Evolutionary conservation across 2,797 vertebrate species (phyloP), one percentile per base, ranked within the genome.

Genomic region (Oreortyx pictus): DNA sequence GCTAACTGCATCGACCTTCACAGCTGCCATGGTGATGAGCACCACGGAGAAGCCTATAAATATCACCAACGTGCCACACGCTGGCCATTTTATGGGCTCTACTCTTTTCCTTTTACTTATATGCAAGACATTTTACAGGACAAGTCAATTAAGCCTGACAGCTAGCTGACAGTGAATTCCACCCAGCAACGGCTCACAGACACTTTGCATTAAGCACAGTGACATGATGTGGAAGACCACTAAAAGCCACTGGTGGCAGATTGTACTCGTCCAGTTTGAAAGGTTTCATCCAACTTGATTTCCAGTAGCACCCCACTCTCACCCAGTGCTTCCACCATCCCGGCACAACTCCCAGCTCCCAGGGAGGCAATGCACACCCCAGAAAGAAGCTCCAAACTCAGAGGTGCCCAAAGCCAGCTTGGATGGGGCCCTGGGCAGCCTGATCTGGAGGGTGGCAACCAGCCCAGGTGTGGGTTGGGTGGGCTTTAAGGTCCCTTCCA

Each of bases 21-120:
- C 31, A 88, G 78, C 90, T 92, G 90, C 88, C 93, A 77, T 89
- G 64, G 93, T 43, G 57, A 94, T 82, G 29, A 90, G 86, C 78
- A 62, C 44, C 81, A 90, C 54, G 7, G 37, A 86, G 78, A 14
- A 80, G 68, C 78, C 92, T 89, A 89, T 93, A 94, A 93, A 93
- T 85, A 91, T 84, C 75, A 75, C 6, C 57, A 57, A 10, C 50
- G 68, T 90, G 72, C 81, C 68, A 87, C 93, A 72, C 3, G 6
- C 75, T 82, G 72, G 78, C 88, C 91, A 72, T 82, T 92, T 80
- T 47, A 92, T 11, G 24, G 75, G 54, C 50, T 88, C 68, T 17
- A 6, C 82, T 89, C 78, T 75, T 92, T 75, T 62, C 74, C 37
- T 78, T 93, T 95, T 91, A 82, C 83, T 71, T 85, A 59, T 41